Evolutionary conservation across 2,797 vertebrate species (phyloP).

Genomic region (Acanthornis magna): DNA sequence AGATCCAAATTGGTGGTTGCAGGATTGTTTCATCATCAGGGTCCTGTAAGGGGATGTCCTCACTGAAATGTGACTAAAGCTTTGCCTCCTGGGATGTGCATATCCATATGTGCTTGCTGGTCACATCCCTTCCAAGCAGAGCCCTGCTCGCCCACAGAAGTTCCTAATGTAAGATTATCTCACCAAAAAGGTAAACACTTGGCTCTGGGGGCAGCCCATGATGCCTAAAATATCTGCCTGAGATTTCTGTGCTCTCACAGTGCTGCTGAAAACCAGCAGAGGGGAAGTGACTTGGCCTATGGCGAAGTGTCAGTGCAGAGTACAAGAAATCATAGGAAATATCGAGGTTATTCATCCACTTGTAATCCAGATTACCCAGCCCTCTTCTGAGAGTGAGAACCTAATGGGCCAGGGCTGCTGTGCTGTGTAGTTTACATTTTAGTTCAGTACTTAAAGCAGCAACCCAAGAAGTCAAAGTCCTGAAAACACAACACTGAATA

Average conservation of each 20-base stretch:
- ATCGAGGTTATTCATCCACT: not conserved
- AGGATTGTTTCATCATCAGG: not conserved
- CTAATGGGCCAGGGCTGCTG: not conserved
- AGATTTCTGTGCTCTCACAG: not conserved
- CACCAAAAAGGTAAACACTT: not conserved
- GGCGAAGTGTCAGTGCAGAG: not conserved
- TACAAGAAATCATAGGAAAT: not conserved
- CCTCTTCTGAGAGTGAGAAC: not conserved
- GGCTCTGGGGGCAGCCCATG: not conserved
- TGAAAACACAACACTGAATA: not conserved
- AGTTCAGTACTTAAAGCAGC: not conserved
- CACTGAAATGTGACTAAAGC: not conserved
- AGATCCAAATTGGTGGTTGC: not conserved
- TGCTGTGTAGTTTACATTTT: not conserved
- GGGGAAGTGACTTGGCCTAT: not conserved
- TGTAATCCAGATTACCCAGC: not conserved
- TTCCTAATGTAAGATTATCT: not conserved
- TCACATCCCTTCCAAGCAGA: not conserved
- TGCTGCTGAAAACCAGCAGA: not conserved
- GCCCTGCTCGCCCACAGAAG: accelerated
- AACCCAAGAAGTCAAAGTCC: not conserved
- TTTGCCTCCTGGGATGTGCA: not conserved
- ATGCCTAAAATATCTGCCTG: not conserved
- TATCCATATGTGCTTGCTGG: not conserved
- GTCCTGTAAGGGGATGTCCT: not conserved